Percentiles rank a stretch among this genome's conserved stretches.
These are phyloP conservation scores for Hypotaenidia okinawae DNA, from an alignment of 2,797 vertebrate genomes.

Conservation along the genomic window DNA sequence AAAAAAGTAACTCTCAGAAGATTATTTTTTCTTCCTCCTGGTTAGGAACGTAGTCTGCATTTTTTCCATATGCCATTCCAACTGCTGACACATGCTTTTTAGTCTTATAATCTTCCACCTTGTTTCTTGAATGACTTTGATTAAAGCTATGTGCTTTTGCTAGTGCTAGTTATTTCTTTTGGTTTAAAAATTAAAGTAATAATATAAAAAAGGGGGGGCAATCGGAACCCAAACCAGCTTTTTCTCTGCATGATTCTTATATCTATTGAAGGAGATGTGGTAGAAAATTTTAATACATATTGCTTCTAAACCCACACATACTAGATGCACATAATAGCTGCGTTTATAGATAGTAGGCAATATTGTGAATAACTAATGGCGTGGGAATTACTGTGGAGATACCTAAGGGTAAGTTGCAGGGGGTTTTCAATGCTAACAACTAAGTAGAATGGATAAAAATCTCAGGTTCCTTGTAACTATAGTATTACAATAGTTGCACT, in stretches of 20 bases:
- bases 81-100: constrained; percentile 39
- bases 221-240: background rate
- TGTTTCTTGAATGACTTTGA: constrained; percentile 33
- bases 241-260: background rate
- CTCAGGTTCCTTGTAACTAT: background rate
- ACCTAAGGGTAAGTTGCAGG: background rate
- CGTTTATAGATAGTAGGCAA: background rate
- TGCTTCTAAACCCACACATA: background rate
- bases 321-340: background rate
- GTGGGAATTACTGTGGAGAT: background rate
- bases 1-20: constrained; percentile 66
- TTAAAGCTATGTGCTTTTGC: constrained; percentile 31
- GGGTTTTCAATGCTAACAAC: background rate
- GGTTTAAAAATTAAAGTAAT: background rate
- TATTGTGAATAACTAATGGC: background rate
- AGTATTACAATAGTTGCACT: background rate
- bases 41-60: constrained; percentile 48
- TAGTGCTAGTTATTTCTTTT: background rate
- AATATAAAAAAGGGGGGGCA: background rate
- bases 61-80: constrained; percentile 57
- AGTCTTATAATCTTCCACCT: constrained; percentile 22
- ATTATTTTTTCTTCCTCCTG: constrained; percentile 8
- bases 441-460: background rate
- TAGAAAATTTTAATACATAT: background rate
- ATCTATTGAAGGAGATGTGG: background rate